Conservation (phyloP, 2,888 invertebrate genomes). For the Polydrusus pterygomalis region DNA sequence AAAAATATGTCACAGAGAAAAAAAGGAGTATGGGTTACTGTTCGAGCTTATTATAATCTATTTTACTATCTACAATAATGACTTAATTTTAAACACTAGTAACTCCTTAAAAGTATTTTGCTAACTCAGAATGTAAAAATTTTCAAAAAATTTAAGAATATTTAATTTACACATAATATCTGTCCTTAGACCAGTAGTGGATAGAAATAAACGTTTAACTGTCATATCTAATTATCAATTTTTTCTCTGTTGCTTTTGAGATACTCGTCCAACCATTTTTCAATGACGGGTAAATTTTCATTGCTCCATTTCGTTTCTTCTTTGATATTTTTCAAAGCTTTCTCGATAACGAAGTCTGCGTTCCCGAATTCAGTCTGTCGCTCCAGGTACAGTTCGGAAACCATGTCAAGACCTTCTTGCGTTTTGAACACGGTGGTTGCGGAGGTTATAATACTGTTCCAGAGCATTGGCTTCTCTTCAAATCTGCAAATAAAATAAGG, state of each 20-base stretch:
- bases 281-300: slow-evolving; percentile 84
- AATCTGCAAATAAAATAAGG: slow-evolving; percentile 72
- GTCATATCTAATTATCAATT: slow-evolving; percentile 16
- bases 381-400: slow-evolving; percentile 78
- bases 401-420: slow-evolving; percentile 82
- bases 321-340: slow-evolving; percentile 82
- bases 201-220: too few relatives aligned
- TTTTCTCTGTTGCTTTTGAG: slow-evolving; percentile 65
- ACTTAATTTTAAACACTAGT: too few relatives aligned
- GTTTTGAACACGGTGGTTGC: slow-evolving; percentile 86
- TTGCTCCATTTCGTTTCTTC: slow-evolving; percentile 86
- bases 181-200: too few relatives aligned
- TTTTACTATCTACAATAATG: too few relatives aligned
- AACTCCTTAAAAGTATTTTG: too few relatives aligned
- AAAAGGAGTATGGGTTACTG: too few relatives aligned
- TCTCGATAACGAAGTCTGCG: slow-evolving; percentile 83
- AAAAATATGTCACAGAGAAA: too few relatives aligned
- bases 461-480: slow-evolving; percentile 81
- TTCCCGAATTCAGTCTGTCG: slow-evolving; percentile 82
- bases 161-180: too few relatives aligned
- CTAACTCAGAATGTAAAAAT: too few relatives aligned
- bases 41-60: too few relatives aligned
- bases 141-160: neutral
- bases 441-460: slow-evolving; percentile 84
- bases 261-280: slow-evolving; percentile 81